Base-by-base conservation (phyloP, 2,797 vertebrate genomes). In the Crypturellus tataupa region DNA sequence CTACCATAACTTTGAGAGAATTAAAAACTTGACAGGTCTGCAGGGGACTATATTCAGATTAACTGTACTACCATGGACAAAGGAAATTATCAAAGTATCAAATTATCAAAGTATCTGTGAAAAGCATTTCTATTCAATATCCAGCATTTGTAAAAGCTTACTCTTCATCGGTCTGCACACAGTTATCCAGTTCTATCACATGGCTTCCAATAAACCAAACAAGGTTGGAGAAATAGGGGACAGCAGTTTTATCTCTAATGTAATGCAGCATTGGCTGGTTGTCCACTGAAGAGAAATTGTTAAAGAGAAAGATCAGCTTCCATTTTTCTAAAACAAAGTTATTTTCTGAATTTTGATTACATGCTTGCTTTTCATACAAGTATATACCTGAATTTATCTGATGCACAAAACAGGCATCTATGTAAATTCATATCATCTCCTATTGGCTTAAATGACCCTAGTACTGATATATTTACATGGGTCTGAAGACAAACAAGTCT, bases 131-230 rank as follows among this genome's bases (percentile, higher is more conserved):
- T 63, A 56, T 63, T 84, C 73, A 85, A 75, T 0, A 81, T 4
- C 31, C 70, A 69, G 37, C 13, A 53, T 11, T 46, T 94, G 12
- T 79, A 70, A 82, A 20, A 83, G 42, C 99, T 99, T 98, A 99
- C 99, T 99, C 99, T 98, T 99, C 99, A 73, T 99, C 99, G 0
- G 99, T 99, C 97, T 99, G 99, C 92, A 99, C 99, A 65, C 99
- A 99, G 97, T 99, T 99, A 97, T 99, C 99, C 96, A 99, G 98
- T 73, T 99, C 99, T 33, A 99, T 99, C 95, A 99, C 99, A 1
- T 99, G 99, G 95, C 99, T 99, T 85, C 99, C 99, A 58, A 99
- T 99, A 96, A 99, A 99, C 99, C 99, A 99, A 79, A 99, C 99
- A 71, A 99, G 97, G 96, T 99, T 99, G 97, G 99, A 99, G 98